phyloP scores from a whole-genome alignment of 2,797 vertebrate species.

The Chanos chanos region DNA sequence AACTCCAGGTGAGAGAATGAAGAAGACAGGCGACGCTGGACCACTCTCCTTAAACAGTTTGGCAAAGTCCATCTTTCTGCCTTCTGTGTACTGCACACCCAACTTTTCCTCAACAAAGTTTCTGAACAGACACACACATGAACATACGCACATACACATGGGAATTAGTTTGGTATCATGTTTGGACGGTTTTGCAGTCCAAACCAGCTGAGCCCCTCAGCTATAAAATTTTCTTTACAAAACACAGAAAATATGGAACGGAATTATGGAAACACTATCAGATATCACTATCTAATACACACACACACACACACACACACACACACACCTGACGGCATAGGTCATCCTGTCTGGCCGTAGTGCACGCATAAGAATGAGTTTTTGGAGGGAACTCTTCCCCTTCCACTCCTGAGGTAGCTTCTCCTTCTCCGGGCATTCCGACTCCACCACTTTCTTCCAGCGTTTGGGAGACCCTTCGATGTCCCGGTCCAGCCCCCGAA shows the following conservation, averaged over 20 bases:
- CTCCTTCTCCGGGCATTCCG: constrained; percentile 75
- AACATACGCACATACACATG: background rate
- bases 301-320: background rate
- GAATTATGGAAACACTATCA: background rate
- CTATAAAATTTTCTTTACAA: too few relatives aligned
- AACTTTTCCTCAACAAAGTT: constrained; percentile 79
- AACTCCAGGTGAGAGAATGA: constrained; percentile 72
- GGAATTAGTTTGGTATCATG: too few relatives aligned
- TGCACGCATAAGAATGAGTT: constrained; percentile 74
- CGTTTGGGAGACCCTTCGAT: constrained; percentile 74
- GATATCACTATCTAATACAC: background rate
- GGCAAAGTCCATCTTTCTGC: constrained; percentile 71
- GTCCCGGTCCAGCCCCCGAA: constrained; percentile 67
- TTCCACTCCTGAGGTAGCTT: constrained; percentile 77
- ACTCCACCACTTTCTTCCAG: constrained; percentile 73
- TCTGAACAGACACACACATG: constrained; percentile 42
- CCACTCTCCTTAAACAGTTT: constrained; percentile 75
- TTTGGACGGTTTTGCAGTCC: too few relatives aligned
- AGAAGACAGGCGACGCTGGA: constrained; percentile 64
- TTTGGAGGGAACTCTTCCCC: constrained; percentile 72
- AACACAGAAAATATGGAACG: too few relatives aligned
- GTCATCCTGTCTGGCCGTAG: constrained; percentile 73
- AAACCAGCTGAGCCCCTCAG: too few relatives aligned
- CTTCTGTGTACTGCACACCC: constrained; percentile 71
- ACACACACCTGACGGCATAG: constrained; percentile 70